Percentiles rank a stretch among this genome's conserved stretches.
These are phyloP conservation scores for Onychostoma macrolepis DNA, from an alignment of 2,113 vertebrate genomes.

Conservation along the genomic window DNA sequence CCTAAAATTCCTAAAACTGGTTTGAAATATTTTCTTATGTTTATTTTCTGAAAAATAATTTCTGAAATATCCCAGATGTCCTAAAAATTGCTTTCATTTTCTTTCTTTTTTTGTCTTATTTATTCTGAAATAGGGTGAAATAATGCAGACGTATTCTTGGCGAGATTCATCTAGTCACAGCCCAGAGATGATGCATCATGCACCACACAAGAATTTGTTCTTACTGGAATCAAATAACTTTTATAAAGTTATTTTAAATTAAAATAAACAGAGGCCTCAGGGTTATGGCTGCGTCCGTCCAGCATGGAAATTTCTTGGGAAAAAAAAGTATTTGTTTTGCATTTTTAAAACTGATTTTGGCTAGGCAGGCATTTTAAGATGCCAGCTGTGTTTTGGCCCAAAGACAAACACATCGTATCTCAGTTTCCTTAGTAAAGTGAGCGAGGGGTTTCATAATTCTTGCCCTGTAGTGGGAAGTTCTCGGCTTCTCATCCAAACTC, in stretches of 20 bases:
- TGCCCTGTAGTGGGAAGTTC: conserved; percentile 13
- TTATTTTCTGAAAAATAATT: background rate
- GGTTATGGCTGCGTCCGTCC: conserved; percentile 1
- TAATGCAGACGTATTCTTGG: background rate
- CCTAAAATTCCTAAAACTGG: background rate
- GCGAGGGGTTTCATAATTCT: conserved; percentile 6
- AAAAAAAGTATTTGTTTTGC: background rate
- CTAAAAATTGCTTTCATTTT: too few species aligned
- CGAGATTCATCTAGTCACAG: background rate
- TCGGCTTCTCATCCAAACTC: conserved; percentile 32
- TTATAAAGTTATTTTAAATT: conserved; percentile 17
- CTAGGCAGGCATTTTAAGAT: conserved; percentile 14
- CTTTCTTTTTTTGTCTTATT: too few species aligned
- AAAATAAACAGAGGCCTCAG: background rate
- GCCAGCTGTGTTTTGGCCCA: conserved; percentile 19
- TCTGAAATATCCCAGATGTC: background rate
- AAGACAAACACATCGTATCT: conserved; percentile 34
- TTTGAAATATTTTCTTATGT: background rate
- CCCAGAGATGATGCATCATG: conserved; percentile 1
- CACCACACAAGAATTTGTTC: background rate
- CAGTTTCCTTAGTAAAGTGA: conserved; percentile 27
- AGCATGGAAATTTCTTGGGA: background rate
- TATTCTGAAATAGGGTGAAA: background rate
- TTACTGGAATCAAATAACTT: conserved; percentile 37
- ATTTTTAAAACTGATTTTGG: conserved; percentile 31